Evolutionary conservation across 2,797 vertebrate genomes (phyloP), one percentile per base, ranked within the genome.

Genomic region (Morus bassanus): DNA sequence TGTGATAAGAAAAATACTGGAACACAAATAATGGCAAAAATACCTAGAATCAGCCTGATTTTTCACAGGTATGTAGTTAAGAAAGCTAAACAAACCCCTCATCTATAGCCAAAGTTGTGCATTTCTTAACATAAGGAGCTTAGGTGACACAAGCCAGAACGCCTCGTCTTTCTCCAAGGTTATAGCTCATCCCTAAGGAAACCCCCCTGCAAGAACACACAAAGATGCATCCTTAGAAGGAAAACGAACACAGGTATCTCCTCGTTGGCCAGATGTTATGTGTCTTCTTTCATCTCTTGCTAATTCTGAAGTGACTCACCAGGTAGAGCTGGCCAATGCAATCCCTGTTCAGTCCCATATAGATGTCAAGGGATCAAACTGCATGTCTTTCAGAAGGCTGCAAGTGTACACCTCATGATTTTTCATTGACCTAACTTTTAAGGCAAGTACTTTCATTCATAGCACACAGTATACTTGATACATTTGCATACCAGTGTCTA

Each of bases 301-400:
- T 86, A 89, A 83, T 92, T 63, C 31, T 84, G 7, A 83, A 92
- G 54, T 67, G 65, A 79, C 75, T 78, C 50, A 79, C 18, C 35
- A 68, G 24, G 37, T 13, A 56, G n/a, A 94, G 68, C 3, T 43
- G 64, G 72, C 21, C 85, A 60, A 6, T 37, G 46, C 50, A 57
- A 61, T 43, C 31, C 39, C 63, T 18, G 9, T 18, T 59, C 48
- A 50, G n/a, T 31, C 17, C 2, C 15, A 39, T 3, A 67, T 1
- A 72, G 31, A 69, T 13, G 4, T 23, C 1, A 0, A 92, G 65
- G 37, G 11, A 79, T 67, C 69, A 41, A 35, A 82, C 43, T 10
- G 12, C 5, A 6, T 4, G 27, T 22, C 61, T 90, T 86, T 2
- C 93, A 56, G 53, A 91, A 86, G 21, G 43, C 65, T 91, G 65